phyloP scores from a whole-genome alignment of 1,140 invertebrate genomes.

The Ceratina australensis region DNA sequence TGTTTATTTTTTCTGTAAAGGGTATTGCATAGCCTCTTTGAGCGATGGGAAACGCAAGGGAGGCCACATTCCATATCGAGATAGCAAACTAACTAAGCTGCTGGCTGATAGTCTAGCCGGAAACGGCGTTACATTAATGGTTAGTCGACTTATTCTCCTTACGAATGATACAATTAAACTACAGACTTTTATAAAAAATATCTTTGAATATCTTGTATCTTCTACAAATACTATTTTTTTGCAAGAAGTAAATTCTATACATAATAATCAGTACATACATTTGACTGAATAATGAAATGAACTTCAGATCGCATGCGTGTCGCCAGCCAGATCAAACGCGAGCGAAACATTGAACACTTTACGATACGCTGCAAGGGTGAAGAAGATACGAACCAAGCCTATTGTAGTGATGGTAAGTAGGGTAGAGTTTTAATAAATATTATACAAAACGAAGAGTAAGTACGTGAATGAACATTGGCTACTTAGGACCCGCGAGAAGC shows the following conservation, averaged over 20 bases:
- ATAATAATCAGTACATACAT: too few species aligned
- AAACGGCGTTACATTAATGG: slow-evolving; percentile 96
- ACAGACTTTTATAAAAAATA: too few species aligned
- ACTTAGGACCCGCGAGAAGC: slow-evolving; percentile 93
- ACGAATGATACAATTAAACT: background rate
- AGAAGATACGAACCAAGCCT: slow-evolving; percentile 93
- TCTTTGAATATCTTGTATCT: too few species aligned
- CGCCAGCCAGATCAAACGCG: slow-evolving; percentile 91
- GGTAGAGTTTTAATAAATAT: background rate
- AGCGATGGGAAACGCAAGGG: slow-evolving; percentile 90
- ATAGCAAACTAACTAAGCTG: slow-evolving; percentile 95
- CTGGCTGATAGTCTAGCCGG: slow-evolving; percentile 96
- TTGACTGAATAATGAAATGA: background rate
- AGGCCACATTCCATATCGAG: slow-evolving; percentile 94
- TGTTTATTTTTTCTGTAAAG: slow-evolving; percentile 77
- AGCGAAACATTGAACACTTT: slow-evolving; percentile 96
- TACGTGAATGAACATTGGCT: background rate
- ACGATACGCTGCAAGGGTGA: slow-evolving; percentile 91
- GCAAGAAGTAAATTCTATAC: too few species aligned
- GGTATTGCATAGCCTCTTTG: slow-evolving; percentile 95
- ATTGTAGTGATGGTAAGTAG: slow-evolving; percentile 92
- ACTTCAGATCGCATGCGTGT: slow-evolving; percentile 94
- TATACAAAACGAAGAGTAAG: too few species aligned
- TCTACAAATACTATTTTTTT: too few species aligned
- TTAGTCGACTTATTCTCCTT: slow-evolving; percentile 72